Evolutionary conservation across 2,797 vertebrate species (phyloP).

Genomic region (Miichthys miiuy): DNA sequence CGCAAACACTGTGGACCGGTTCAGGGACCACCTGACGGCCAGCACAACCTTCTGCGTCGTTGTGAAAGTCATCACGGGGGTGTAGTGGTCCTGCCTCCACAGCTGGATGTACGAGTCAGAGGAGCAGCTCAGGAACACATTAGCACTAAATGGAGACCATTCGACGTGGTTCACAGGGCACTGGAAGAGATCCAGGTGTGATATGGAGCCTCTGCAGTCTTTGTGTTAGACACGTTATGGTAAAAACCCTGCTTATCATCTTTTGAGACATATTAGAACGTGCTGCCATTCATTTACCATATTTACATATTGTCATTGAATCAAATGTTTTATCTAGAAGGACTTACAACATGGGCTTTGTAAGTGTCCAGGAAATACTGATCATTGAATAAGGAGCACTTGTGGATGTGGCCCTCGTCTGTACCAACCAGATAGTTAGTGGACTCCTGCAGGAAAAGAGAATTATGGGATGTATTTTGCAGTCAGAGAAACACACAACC

Average conservation of each 20-base stretch:
- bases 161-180: constrained; percentile 87
- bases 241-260: background rate
- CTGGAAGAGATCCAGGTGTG: constrained; percentile 69
- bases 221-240: background rate
- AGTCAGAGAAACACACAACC: background rate
- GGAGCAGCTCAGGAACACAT: constrained; percentile 93
- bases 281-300: background rate
- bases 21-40: constrained; percentile 88
- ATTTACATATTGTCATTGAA: background rate
- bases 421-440: constrained; percentile 90
- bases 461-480: background rate
- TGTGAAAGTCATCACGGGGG: constrained; percentile 84
- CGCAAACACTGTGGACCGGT: constrained; percentile 85
- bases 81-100: constrained; percentile 85
- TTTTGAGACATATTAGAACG: no score
- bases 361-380: constrained; percentile 88
- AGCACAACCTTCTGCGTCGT: constrained; percentile 81
- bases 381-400: constrained; percentile 87
- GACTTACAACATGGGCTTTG: constrained; percentile 87
- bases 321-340: constrained; percentile 4
- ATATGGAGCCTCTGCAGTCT: background rate
- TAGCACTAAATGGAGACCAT: constrained; percentile 89
- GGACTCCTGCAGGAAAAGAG: constrained; percentile 82
- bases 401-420: constrained; percentile 89
- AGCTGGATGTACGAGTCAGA: constrained; percentile 91